A percentile compares a stretch with the other conserved stretches of the same genome.
Evolutionary conservation across 2,888 invertebrate species (phyloP).

Genomic region (Peribatodes rhomboidaria): DNA sequence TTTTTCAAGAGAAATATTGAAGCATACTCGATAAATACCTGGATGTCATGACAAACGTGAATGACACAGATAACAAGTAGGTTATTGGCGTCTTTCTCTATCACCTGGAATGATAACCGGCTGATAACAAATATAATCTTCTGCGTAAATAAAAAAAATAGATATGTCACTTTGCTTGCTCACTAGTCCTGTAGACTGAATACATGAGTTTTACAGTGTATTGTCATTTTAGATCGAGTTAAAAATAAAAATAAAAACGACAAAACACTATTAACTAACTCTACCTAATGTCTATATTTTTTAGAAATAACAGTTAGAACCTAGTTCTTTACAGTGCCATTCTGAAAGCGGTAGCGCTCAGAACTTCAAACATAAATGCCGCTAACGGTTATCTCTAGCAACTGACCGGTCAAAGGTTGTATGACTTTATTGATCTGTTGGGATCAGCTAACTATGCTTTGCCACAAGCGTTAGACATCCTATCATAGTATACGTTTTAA

Average conservation of each 20-base stretch:
- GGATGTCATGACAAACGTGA: background rate
- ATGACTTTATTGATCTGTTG: background rate
- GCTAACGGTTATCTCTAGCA: background rate
- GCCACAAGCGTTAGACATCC: background rate
- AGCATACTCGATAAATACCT: slow-evolving; percentile 7
- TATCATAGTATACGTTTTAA: background rate
- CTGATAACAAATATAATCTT: slow-evolving; percentile 16
- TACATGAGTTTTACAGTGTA: background rate
- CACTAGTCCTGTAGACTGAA: background rate
- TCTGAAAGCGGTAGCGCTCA: no score
- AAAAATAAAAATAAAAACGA: no score
- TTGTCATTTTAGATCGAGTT: background rate
- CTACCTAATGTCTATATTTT: no score
- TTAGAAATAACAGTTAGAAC: no score
- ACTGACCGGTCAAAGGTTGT: background rate
- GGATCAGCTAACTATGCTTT: background rate
- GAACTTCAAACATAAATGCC: background rate
- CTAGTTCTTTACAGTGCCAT: no score
- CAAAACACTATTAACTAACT: no score
- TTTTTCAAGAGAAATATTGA: slow-evolving; percentile 1
- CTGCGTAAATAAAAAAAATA: background rate
- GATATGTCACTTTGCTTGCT: background rate
- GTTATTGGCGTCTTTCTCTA: slow-evolving; percentile 13
- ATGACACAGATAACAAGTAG: slow-evolving; percentile 6
- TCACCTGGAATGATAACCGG: slow-evolving; percentile 15